phyloP scores from a whole-genome alignment of 2,797 vertebrate genomes.

The Silurus aristotelis region DNA sequence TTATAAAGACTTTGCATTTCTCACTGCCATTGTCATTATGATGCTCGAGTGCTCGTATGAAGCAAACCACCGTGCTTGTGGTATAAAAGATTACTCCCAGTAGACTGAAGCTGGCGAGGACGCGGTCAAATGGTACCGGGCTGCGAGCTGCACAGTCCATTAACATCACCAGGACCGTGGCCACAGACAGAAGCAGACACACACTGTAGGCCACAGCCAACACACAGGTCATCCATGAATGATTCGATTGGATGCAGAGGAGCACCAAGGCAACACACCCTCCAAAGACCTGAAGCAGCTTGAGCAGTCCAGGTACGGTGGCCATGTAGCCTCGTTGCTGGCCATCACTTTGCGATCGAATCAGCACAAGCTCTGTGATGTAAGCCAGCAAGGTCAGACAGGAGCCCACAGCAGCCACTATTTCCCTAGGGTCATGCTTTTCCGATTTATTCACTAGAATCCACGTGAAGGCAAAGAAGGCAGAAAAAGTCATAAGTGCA shows the following conservation, averaged over 20 bases:
- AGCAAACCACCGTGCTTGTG: slow-evolving; percentile 67
- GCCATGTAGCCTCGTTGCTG: slow-evolving; percentile 77
- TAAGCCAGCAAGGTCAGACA: slow-evolving; percentile 69
- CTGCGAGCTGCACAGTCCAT: slow-evolving; percentile 71
- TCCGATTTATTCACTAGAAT: background rate
- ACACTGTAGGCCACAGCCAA: slow-evolving; percentile 51
- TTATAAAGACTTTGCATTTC: background rate
- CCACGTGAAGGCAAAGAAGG: slow-evolving; percentile 66
- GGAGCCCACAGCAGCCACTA: slow-evolving; percentile 62
- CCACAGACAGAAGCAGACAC: slow-evolving; percentile 67
- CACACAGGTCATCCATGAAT: slow-evolving; percentile 35
- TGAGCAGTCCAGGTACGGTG: slow-evolving; percentile 72
- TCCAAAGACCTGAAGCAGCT: slow-evolving; percentile 73
- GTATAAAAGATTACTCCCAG: slow-evolving; percentile 70
- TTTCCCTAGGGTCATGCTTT: rapidly evolving
- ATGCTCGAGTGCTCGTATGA: slow-evolving; percentile 59
- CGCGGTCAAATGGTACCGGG: slow-evolving; percentile 69
- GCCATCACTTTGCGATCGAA: slow-evolving; percentile 54
- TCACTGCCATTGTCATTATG: rapidly evolving
- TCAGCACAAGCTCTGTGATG: slow-evolving; percentile 63
- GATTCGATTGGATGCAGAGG: background rate
- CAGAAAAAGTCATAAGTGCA: slow-evolving; percentile 65
- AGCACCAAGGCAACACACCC: slow-evolving; percentile 66
- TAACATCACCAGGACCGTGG: slow-evolving; percentile 69
- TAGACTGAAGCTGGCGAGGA: slow-evolving; percentile 68